These are phyloP conservation scores for Myotis planiceps DNA, from an alignment of 2,797 vertebrate genomes.

Conservation along the genomic window DNA sequence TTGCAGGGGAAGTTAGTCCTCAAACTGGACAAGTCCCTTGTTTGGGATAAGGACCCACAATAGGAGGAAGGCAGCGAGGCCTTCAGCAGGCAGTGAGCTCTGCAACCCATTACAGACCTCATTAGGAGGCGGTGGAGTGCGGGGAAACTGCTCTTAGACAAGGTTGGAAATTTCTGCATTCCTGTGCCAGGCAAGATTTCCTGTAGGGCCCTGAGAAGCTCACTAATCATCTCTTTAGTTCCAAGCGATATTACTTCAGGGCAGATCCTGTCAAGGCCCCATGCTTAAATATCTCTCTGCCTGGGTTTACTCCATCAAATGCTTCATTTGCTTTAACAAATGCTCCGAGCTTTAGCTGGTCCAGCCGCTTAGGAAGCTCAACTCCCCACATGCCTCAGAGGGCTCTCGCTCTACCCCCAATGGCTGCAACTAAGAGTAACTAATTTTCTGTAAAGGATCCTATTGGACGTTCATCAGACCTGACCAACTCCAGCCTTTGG, in stretches of 20 bases:
- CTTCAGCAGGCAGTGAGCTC: background rate
- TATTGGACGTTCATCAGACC: background rate
- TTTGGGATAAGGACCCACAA: background rate
- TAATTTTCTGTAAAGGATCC: background rate
- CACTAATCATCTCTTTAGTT: slow-evolving; percentile 71
- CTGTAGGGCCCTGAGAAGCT: slow-evolving; percentile 58
- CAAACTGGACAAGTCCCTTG: background rate
- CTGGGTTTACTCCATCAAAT: slow-evolving; percentile 46
- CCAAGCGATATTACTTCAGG: slow-evolving; percentile 51
- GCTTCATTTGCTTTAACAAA: slow-evolving; percentile 53
- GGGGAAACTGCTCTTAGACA: slow-evolving; percentile 60
- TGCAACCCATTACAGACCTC: slow-evolving; percentile 40
- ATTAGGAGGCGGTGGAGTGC: background rate
- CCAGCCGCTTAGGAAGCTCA: background rate
- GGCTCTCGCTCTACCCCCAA: background rate
- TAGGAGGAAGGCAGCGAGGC: background rate
- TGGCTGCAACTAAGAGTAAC: background rate
- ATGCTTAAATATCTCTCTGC: slow-evolving; percentile 41
- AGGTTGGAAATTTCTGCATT: slow-evolving; percentile 59
- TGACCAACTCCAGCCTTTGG: background rate
- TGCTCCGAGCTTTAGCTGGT: background rate
- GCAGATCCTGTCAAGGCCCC: slow-evolving; percentile 62
- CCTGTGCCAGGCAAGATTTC: slow-evolving; percentile 69
- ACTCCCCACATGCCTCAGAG: background rate
- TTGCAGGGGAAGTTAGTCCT: background rate